Base-by-base conservation (phyloP, 2,113 vertebrate genomes). In the Tichodroma muraria region DNA sequence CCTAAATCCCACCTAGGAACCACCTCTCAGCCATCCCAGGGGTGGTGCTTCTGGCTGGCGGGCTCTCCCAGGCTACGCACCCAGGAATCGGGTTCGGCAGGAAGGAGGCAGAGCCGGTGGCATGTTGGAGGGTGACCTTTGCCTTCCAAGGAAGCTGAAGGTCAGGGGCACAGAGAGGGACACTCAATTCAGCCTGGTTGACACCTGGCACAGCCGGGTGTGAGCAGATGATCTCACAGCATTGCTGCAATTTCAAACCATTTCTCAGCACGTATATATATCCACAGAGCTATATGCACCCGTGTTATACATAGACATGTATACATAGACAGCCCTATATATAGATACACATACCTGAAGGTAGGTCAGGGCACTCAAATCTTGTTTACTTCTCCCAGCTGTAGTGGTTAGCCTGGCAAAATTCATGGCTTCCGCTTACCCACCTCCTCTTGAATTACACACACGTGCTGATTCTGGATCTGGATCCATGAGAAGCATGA, bases 331-430 rank as follows among this genome's bases (percentile, higher is more conserved):
- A 50, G 40, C 40, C 28, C 79, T 94, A 90, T 64, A 88, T 83
- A 91, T 91, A 95, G 82, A 90, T 4, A 23, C 53, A 49, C 92
- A 85, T 88, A 96, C 94, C 95, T 96, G 91, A 63, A 71, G 52
- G 53, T 85, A 69, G 81, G 70, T 93, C 78, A 80, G 35, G 23
- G 33, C 87, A 38, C 80, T 84, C 60, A 9, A n/a, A 65, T 14
- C 75, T 72, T 93, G 61, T 93, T 96, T 91, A 91, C 88, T 87
- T 76, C 91, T 82, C 61, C 28, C 73, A 79, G 53, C 65, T 81
- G 60, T 25, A 71, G 56, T 1, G 8, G 22, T 25, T 40, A 28
- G 81, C 61, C 57, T 33, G 20, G 31, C 56, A 23, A 94, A 77
- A 80, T 61, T 45, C 44, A 7, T 23, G 13, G 65, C 61, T 89